Evolutionary conservation across 2,888 invertebrate species (phyloP), one percentile per base, ranked within the genome.

Genomic region (Allophyes oxyacanthae): DNA sequence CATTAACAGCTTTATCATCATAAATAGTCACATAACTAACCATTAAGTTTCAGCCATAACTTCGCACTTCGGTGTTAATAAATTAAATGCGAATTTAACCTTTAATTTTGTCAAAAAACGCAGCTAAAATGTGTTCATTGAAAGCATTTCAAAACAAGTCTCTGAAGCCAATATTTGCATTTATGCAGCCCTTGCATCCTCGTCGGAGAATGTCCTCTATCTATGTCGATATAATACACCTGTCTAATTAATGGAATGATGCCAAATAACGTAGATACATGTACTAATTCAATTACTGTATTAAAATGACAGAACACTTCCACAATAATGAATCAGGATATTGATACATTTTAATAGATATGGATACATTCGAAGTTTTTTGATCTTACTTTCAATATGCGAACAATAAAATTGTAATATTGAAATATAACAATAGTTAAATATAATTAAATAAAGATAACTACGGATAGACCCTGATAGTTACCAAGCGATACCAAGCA

Each of bases 231-330:
- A 68, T 64, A 20, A 59, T n/a, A n/a, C n/a, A n/a, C n/a, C n/a
- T n/a, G n/a, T 61, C 30, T 58, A 50, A 64, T 63, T 41, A 64
- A 73, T 79, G 79, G 79, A 79, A 68, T 57, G 57, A 52, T 65
- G 79, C 79, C 79, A 78, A 78, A 28, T 28, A 8, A 28, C 52
- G 45, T 62, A n/a, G n/a, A n/a, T n/a, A 46, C 52, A 51, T 59
- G 49, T 52, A 42, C 26, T 56, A 61, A 36, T 43, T 10, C 40
- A 41, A 64, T 6, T 32, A 14, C 30, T 48, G 34, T 42, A 49
- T 42, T 20, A 15, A 33, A 57, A 52, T 46, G 40, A 37, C 25
- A 20, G 32, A 62, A 32, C 36, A 25, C 25, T 55, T 37, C 15
- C 2, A 20, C 20, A 40, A 14, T 8, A 53, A 43, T 38, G 2